A percentile compares a stretch with the other conserved stretches of the same genome.
Evolutionary conservation across 2,113 vertebrate species (phyloP).

Genomic region (Asarcornis scutulata): DNA sequence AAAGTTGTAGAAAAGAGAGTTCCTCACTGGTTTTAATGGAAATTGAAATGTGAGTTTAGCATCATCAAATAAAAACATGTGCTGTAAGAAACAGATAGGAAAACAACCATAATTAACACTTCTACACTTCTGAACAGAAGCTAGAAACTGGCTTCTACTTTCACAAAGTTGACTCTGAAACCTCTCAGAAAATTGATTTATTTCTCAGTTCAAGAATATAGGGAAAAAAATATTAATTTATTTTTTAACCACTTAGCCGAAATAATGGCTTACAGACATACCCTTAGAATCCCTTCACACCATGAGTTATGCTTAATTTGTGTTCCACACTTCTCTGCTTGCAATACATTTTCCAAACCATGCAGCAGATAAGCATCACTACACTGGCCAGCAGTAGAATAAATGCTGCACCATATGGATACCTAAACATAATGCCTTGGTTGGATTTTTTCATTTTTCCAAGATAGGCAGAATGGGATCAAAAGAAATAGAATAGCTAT

Average conservation of each 20-base stretch:
- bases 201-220: not conserved
- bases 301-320: not conserved
- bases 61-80: not conserved
- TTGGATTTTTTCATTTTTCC: not conserved
- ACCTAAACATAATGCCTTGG: not conserved
- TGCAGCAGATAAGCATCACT: not conserved
- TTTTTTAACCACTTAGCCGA: not conserved
- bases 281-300: too few species aligned
- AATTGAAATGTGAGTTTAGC: constrained; percentile 33
- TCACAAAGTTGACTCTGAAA: not conserved
- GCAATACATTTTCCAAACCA: not conserved
- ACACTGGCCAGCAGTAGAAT: not conserved
- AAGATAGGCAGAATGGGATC: not conserved
- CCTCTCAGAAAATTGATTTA: not conserved
- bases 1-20: constrained; percentile 45
- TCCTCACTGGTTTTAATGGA: constrained; percentile 7
- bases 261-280: not conserved
- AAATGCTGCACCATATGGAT: fast-evolving
- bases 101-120: not conserved
- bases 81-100: not conserved
- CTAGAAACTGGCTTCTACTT: not conserved
- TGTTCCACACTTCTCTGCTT: not conserved
- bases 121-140: not conserved
- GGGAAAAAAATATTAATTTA: too few species aligned
- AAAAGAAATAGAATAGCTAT: not conserved